Evolutionary conservation across 1,140 invertebrate species (phyloP).

Genomic region (Sarcophaga bullata): DNA sequence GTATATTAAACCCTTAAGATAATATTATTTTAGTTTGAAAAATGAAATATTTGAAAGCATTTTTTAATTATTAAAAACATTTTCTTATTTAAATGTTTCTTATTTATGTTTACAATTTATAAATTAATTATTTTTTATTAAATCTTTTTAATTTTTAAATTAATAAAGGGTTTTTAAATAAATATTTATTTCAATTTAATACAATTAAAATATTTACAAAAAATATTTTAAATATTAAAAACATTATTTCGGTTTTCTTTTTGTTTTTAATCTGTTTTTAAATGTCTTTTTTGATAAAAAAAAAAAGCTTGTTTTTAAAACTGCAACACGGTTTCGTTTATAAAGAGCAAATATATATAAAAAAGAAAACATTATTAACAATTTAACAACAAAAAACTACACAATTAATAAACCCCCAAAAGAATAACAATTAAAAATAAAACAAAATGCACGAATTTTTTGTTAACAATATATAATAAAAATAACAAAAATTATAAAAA

Average conservation of each 20-base stretch:
- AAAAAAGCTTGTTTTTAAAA: not conserved
- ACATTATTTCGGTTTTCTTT: not conserved
- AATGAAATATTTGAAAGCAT: no score
- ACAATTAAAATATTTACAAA: not conserved
- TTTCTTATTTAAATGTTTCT: no score
- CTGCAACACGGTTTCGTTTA: constrained; percentile 15
- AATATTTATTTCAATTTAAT: no score
- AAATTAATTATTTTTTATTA: no score
- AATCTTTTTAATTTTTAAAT: no score
- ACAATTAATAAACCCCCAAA: constrained; percentile 3
- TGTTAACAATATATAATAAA: constrained; percentile 28
- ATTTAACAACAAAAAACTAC: not conserved
- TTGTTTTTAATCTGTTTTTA: not conserved
- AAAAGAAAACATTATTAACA: not conserved
- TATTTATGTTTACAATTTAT: no score
- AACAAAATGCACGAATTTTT: constrained; percentile 35
- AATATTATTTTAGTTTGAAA: no score
- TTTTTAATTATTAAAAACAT: no score
- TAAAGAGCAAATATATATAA: not conserved
- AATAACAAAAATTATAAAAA: not conserved
- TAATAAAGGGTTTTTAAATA: no score
- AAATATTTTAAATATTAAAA: not conserved
- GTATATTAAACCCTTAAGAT: no score
- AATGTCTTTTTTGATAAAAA: not conserved
- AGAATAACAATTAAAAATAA: constrained; percentile 21